Conservation (phyloP, 2,113 vertebrate species). For the Pagrus major region DNA sequence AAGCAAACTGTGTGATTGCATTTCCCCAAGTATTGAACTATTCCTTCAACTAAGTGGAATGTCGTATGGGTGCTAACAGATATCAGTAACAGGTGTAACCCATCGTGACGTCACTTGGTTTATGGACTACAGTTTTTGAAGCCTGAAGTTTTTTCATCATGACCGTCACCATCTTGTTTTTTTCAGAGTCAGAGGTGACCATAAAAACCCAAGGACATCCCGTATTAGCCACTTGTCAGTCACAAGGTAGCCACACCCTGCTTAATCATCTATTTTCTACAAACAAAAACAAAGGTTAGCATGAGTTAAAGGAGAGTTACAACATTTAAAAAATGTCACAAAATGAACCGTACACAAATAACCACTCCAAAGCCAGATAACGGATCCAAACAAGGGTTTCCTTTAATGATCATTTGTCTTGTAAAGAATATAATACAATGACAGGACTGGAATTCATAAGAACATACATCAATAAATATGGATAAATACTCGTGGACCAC, state of each 20-base stretch:
- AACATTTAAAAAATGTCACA: not conserved
- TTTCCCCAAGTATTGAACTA: not conserved
- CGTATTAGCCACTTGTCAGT: too few species aligned
- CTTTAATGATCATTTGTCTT: conserved; percentile 85
- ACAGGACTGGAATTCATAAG: conserved; percentile 83
- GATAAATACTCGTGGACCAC: conserved; percentile 77
- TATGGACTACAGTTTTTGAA: too few species aligned
- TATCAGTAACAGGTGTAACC: too few species aligned
- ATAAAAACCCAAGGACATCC: too few species aligned
- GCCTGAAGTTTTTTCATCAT: too few species aligned
- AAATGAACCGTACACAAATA: conserved; percentile 36
- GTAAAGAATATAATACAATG: conserved; percentile 86
- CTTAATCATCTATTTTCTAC: not conserved
- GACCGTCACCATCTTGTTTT: too few species aligned
- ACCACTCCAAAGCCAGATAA: conserved; percentile 45
- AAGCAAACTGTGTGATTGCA: not conserved
- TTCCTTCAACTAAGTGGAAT: not conserved
- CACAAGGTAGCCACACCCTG: too few species aligned
- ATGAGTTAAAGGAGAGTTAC: not conserved
- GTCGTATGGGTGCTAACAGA: too few species aligned
- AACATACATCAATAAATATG: conserved; percentile 85
- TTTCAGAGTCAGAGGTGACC: too few species aligned
- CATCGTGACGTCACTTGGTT: too few species aligned
- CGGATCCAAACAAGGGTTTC: conserved; percentile 81
- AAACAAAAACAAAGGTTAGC: not conserved